Evolutionary conservation across 2,888 invertebrate genomes (phyloP), one percentile per base, ranked within the genome.

Genomic region (Ennomos fuscantarius): DNA sequence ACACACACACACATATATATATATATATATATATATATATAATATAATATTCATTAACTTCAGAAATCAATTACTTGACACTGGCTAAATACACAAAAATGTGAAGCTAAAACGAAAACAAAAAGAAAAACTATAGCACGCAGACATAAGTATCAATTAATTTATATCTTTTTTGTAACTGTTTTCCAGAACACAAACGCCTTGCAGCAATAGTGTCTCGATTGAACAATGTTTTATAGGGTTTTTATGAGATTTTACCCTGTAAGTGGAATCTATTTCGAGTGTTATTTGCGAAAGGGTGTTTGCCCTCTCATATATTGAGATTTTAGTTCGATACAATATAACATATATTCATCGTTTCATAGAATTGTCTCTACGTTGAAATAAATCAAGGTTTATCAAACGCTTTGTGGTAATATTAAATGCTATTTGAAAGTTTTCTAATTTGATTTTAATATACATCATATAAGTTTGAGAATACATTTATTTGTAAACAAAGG

Each of bases 181-280:
- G 50, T 8, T 9, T 12, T 12, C 8, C 33, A 49, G 8, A 32
- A 43, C 31, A 11, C 46, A 34, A 58, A 54, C 57, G 68, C 66
- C 66, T 68, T 65, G 58, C 49, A 69, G 71, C 70, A 55, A 69
- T 69, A 63, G 63, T 65, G 62, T 68, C 61, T 70, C 68, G 68
- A 72, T 71, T 60, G 72, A 69, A 69, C 68, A 69, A 65, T 68
- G 70, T 70, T 70, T 68, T 65, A 59, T 65, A 41, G 57, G 55
- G 62, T 62, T 69, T 73, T 71, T 72, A 72, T 70, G 68, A 65
- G 63, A 65, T 67, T 62, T 63, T 46, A 54, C 33, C 57, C 50
- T 56, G 60, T 60, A 61, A 63, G 57, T 56, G 51, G 43, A 59
- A 64, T 64, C 50, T 64, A 55, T 61, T 59, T 46, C 44, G 56